phyloP scores from a whole-genome alignment of 2,797 vertebrate species.

The Pelochelys cantorii region DNA sequence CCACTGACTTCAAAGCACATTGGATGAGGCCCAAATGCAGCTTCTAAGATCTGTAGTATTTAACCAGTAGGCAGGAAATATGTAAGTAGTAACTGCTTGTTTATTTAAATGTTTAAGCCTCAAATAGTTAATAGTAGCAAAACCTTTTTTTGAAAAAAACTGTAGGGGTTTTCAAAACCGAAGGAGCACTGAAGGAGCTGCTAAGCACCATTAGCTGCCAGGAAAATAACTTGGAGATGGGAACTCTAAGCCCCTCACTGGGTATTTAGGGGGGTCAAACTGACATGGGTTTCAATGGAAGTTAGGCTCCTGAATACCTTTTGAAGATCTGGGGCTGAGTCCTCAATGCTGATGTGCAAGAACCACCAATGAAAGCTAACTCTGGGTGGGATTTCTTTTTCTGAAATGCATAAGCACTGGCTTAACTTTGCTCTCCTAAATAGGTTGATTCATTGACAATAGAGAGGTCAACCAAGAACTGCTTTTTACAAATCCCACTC shows the following conservation, averaged over 20 bases:
- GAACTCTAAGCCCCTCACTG: accelerated
- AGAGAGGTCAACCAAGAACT: background rate
- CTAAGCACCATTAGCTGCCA: background rate
- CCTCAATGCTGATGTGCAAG: background rate
- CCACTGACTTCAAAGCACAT: background rate
- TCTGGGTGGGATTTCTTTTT: background rate
- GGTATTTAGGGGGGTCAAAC: background rate
- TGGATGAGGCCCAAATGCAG: background rate
- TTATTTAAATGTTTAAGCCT: background rate
- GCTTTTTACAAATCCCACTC: background rate
- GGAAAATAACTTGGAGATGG: background rate
- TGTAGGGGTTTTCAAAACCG: too few species aligned
- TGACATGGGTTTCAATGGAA: background rate
- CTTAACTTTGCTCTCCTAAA: background rate
- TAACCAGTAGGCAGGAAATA: background rate
- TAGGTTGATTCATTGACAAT: background rate
- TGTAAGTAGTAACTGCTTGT: background rate
- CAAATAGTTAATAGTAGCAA: background rate
- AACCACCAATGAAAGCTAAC: background rate
- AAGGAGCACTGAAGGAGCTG: too few species aligned
- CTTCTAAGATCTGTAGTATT: constrained; percentile 10
- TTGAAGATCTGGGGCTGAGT: background rate
- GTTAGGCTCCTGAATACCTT: background rate
- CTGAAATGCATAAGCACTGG: background rate
- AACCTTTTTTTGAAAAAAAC: background rate